These are phyloP conservation scores for Ectemnius continuus DNA, from an alignment of 2,888 invertebrate genomes.

Conservation along the genomic window DNA sequence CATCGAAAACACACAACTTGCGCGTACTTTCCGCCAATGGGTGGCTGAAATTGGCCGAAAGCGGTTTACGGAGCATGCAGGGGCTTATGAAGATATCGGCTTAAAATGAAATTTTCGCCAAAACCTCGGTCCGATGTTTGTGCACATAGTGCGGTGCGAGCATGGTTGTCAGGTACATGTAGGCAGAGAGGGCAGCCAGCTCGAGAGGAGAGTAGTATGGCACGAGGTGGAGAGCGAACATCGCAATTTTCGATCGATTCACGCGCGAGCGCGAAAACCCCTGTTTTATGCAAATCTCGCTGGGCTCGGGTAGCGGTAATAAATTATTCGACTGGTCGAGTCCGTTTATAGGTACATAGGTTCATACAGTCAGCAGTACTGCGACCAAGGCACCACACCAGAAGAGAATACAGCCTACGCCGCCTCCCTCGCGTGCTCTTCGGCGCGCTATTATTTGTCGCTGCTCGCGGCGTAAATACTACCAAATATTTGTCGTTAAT, in stretches of 20 bases:
- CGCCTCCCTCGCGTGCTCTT: too few species aligned
- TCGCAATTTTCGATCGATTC: conserved; percentile 63
- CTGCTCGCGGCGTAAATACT: conserved; percentile 59
- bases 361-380: conserved; percentile 35
- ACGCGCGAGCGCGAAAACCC: conserved; percentile 58
- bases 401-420: too few species aligned
- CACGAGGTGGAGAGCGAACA: conserved; percentile 44
- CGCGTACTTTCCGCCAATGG: background rate
- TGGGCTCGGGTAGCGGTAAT: conserved; percentile 55
- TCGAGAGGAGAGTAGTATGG: background rate
- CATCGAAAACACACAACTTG: too few species aligned
- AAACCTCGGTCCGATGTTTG: conserved; percentile 10
- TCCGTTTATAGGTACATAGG: conserved; percentile 59
- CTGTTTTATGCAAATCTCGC: conserved; percentile 68
- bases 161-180: conserved; percentile 5
- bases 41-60: background rate
- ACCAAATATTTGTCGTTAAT: conserved; percentile 65
- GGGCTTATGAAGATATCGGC: conserved; percentile 31
- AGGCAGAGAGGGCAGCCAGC: background rate
- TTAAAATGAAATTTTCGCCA: conserved; percentile 22
- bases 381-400: too few species aligned
- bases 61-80: background rate
- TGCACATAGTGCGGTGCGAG: background rate
- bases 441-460: conserved; percentile 58
- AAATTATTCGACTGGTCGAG: conserved; percentile 65